phyloP scores from a whole-genome alignment of 2,888 invertebrate species.

The Lacanobia oleracea region DNA sequence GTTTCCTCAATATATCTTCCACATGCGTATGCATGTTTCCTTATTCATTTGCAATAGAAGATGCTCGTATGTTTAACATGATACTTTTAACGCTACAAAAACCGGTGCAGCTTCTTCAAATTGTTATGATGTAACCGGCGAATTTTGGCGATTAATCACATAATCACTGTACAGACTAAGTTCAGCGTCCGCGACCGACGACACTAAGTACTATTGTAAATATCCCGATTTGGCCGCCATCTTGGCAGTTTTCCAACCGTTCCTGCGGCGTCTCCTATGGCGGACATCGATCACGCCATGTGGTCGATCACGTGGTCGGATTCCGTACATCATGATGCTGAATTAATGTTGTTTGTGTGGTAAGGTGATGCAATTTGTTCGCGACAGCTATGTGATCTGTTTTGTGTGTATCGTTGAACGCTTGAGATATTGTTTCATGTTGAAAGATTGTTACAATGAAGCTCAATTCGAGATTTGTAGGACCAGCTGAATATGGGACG shows the following conservation, averaged over 20 bases:
- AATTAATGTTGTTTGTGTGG: conserved; percentile 41
- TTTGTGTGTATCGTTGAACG: conserved; percentile 1
- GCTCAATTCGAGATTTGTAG: background rate
- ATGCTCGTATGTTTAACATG: background rate
- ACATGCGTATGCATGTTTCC: conserved; percentile 4
- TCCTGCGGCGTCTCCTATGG: conserved; percentile 66
- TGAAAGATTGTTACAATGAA: conserved; percentile 3
- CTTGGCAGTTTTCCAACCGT: conserved; percentile 82
- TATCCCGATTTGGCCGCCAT: conserved; percentile 78
- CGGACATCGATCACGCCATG: conserved; percentile 79
- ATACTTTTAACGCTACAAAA: background rate
- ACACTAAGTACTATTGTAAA: conserved; percentile 74
- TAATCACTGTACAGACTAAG: conserved; percentile 55
- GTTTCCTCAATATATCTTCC: conserved; percentile 30
- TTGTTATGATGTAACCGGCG: conserved; percentile 21
- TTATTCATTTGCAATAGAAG: conserved; percentile 15
- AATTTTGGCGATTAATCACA: conserved; percentile 40
- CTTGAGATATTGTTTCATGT: conserved; percentile 6
- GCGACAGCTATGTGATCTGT: conserved; percentile 10
- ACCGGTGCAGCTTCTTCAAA: background rate
- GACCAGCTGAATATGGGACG: background rate
- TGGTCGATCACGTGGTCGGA: conserved; percentile 68
- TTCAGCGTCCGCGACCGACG: conserved; percentile 70
- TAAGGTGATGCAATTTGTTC: conserved; percentile 35
- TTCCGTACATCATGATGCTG: conserved; percentile 55